Percentiles rank a stretch among this genome's conserved stretches.
Conservation (phyloP, 2,888 invertebrate genomes). For the Thereva unica region DNA sequence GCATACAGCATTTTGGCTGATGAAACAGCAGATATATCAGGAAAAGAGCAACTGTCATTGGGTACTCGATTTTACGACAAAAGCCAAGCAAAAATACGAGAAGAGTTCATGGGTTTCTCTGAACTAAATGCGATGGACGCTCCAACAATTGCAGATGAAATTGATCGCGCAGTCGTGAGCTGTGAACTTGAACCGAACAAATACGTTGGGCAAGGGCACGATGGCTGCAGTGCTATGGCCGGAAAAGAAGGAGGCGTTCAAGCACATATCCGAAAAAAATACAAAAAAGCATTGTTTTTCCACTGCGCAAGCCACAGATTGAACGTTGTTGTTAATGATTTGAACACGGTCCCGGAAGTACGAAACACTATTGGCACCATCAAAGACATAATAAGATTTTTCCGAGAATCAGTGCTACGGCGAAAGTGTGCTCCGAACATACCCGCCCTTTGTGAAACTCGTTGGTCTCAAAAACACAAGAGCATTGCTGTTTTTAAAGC, state of each 20-base stretch:
- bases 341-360: neutral
- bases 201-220: constrained; percentile 27
- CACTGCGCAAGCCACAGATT: constrained; percentile 12
- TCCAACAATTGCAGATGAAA: constrained; percentile 19
- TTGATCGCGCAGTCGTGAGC: constrained; percentile 28
- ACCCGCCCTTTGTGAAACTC: constrained; percentile 22
- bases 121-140: constrained; percentile 16
- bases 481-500: too few relatives aligned
- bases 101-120: constrained; percentile 46
- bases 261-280: constrained; percentile 10
- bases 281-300: neutral
- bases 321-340: constrained; percentile 7
- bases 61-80: constrained; percentile 32
- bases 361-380: constrained; percentile 28
- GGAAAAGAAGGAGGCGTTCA: constrained; percentile 33
- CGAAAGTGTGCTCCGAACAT: constrained; percentile 25
- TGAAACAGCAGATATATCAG: constrained; percentile 47
- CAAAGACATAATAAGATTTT: constrained; percentile 30
- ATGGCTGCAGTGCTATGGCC: constrained; percentile 32
- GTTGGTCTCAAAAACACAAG: constrained; percentile 15
- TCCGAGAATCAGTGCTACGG: constrained; percentile 21
- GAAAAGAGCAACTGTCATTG: constrained; percentile 43
- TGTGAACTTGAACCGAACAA: constrained; percentile 17
- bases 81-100: constrained; percentile 27
- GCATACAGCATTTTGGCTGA: constrained; percentile 46